Conservation (phyloP, 1,140 invertebrate genomes). For the Drosophila truncata region DNA sequence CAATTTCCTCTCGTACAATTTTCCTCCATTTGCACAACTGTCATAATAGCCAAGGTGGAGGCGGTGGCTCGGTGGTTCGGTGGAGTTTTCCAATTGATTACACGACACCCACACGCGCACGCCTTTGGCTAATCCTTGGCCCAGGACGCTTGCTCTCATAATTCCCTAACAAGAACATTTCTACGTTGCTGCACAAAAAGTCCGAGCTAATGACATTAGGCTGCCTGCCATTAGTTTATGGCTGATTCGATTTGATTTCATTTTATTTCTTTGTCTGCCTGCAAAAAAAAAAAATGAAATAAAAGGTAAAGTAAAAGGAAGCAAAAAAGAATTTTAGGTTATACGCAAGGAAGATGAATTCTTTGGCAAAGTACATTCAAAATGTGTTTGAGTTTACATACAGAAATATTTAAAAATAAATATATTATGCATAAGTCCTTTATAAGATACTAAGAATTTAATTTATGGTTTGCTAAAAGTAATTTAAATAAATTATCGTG, state of each 20-base stretch:
- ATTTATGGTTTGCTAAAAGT: not conserved
- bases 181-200: constrained; percentile 44
- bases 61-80: not conserved
- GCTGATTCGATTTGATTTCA: constrained; percentile 71
- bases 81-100: constrained; percentile 65
- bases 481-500: not conserved
- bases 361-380: not conserved
- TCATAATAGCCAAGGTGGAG: constrained; percentile 58
- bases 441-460: not conserved
- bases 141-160: constrained; percentile 43
- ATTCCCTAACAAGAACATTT: constrained; percentile 70
- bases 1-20: constrained; percentile 50
- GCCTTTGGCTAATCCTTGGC: constrained; percentile 54
- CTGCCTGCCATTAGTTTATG: constrained; percentile 65
- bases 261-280: constrained; percentile 15
- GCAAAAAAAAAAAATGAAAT: constrained; percentile 8
- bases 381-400: not conserved
- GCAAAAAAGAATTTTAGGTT: constrained; percentile 2
- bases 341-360: not conserved
- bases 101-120: constrained; percentile 41
- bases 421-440: not conserved
- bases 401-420: not conserved
- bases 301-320: not conserved
- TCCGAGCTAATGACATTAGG: constrained; percentile 66
- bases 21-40: constrained; percentile 65